Percentiles rank a stretch among this genome's conserved stretches.
These are phyloP conservation scores for Gallinago stenura DNA, from an alignment of 2,797 vertebrate genomes.

Conservation along the genomic window DNA sequence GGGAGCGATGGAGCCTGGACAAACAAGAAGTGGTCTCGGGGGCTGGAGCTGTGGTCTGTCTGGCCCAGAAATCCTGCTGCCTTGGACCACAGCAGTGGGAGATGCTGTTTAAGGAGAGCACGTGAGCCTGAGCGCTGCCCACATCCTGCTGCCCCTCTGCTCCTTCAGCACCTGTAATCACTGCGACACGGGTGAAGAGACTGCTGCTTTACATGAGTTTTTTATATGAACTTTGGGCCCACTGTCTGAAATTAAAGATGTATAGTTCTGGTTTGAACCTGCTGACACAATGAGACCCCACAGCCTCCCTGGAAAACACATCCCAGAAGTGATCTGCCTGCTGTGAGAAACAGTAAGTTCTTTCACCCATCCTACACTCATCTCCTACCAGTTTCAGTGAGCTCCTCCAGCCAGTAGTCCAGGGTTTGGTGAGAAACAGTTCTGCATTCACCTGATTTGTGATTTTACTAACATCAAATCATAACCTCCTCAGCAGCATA, in stretches of 20 bases:
- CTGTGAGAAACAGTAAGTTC: not conserved
- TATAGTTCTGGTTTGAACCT: not conserved
- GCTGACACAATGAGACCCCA: not conserved
- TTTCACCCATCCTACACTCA: not conserved
- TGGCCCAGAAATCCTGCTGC: not conserved
- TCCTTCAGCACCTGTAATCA: not conserved
- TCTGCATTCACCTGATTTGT: not conserved
- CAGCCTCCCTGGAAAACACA: not conserved
- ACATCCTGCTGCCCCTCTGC: not conserved
- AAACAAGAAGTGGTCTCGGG: not conserved
- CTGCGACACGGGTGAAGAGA: fast-evolving
- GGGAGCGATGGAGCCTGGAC: not conserved
- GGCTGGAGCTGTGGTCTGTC: not conserved
- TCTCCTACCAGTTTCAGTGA: not conserved
- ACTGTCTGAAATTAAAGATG: not conserved
- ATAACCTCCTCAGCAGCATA: not conserved
- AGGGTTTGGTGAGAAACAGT: not conserved
- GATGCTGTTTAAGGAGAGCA: not conserved
- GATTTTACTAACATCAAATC: not conserved
- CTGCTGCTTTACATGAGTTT: not conserved
- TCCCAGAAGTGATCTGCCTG: not conserved
- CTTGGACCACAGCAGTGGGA: not conserved
- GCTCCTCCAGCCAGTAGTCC: not conserved
- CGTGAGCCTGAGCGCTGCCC: not conserved
- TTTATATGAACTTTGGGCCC: not conserved